Conservation (phyloP, 2,797 vertebrate genomes). For the Arremon aurantiirostris region DNA sequence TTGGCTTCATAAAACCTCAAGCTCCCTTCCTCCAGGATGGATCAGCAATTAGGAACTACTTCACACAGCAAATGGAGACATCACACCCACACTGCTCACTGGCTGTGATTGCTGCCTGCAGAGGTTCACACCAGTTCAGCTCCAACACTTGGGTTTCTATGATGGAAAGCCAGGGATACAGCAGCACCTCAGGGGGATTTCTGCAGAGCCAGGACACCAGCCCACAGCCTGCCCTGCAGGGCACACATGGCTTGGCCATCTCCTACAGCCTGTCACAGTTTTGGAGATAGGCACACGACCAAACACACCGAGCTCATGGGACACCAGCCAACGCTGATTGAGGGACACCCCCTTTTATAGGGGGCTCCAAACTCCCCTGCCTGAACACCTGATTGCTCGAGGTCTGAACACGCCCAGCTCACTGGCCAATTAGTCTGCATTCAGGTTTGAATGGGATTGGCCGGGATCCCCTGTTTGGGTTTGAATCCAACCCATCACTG, state of each 20-base stretch:
- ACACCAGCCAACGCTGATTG: rapidly evolving
- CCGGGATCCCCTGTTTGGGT: background rate
- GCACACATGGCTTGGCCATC: background rate
- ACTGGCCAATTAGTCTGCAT: background rate
- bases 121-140: background rate
- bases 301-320: rapidly evolving
- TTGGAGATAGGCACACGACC: background rate
- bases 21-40: background rate
- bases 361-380: background rate
- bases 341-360: background rate
- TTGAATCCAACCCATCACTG: rapidly evolving
- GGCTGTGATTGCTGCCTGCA: background rate
- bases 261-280: background rate
- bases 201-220: background rate
- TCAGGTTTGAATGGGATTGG: background rate
- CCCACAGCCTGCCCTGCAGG: background rate
- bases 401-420: background rate
- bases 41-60: background rate
- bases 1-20: background rate
- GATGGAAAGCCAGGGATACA: background rate
- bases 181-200: no score
- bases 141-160: background rate
- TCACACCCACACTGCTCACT: background rate
- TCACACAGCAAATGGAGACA: background rate
- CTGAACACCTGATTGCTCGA: background rate